Evolutionary conservation across 2,888 invertebrate species (phyloP).

Genomic region (Scaeva pyrastri): DNA sequence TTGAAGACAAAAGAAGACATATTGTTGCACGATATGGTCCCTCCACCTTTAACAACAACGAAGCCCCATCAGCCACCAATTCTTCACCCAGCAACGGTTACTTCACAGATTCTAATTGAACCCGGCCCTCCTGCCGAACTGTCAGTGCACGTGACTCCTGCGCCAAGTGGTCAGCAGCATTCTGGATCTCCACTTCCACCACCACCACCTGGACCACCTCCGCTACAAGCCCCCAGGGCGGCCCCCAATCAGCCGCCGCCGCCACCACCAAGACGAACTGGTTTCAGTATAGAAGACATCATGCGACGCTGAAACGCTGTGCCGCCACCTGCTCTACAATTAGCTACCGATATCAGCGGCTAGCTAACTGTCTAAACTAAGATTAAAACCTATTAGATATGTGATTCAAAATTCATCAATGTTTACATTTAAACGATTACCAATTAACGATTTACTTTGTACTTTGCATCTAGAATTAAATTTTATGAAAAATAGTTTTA

Average conservation of each 20-base stretch:
- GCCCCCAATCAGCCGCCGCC: slow-evolving; percentile 80
- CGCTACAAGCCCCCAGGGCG: slow-evolving; percentile 69
- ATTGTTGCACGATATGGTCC: slow-evolving; percentile 59
- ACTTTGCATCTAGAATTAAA: slow-evolving; percentile 29
- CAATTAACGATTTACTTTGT: slow-evolving; percentile 26
- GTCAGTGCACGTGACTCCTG: slow-evolving; percentile 45
- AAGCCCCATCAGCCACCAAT: slow-evolving; percentile 62
- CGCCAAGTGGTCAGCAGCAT: slow-evolving; percentile 57
- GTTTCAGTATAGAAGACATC: slow-evolving; percentile 95
- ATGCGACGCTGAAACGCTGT: slow-evolving; percentile 89
- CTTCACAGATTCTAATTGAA: slow-evolving; percentile 67
- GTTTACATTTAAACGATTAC: slow-evolving; percentile 25
- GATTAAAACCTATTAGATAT: slow-evolving; percentile 65
- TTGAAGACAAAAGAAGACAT: slow-evolving; percentile 64
- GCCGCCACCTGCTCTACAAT: slow-evolving; percentile 20
- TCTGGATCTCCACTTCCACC: slow-evolving; percentile 51
- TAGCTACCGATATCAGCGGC: slow-evolving; percentile 49
- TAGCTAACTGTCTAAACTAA: slow-evolving; percentile 49
- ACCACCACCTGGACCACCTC: slow-evolving; percentile 63
- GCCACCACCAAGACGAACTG: slow-evolving; percentile 87
- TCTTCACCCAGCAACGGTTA: slow-evolving; percentile 66
- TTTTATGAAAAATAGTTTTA: slow-evolving; percentile 19
- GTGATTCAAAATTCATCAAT: slow-evolving; percentile 72
- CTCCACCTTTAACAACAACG: slow-evolving; percentile 45
- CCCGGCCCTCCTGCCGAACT: slow-evolving; percentile 70